A percentile compares a stretch with the other conserved stretches of the same genome.
Evolutionary conservation across 92 coral and sea anemone species (phyloP).

Genomic region (Isaurus tuberculatus): DNA sequence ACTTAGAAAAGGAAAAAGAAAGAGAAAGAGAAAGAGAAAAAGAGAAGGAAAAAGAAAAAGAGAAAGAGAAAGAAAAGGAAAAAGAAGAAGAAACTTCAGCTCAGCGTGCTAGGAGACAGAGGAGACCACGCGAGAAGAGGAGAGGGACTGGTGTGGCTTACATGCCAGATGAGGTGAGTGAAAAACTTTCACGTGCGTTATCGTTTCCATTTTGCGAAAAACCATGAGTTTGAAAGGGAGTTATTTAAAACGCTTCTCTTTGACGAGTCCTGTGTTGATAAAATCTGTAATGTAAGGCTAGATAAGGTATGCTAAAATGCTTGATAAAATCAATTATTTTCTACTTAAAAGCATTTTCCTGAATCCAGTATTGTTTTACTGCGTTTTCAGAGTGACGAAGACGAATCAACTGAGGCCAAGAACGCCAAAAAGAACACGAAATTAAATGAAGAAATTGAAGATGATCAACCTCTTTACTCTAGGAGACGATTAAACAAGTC

Average conservation of each 20-base stretch:
- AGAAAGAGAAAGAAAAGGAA: constrained; percentile 79
- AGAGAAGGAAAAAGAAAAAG: constrained; percentile 66
- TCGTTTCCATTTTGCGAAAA: no score
- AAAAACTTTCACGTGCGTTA: neutral
- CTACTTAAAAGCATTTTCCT: no score
- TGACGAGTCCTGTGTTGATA: no score
- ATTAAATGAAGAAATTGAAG: constrained; percentile 81
- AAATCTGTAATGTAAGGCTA: no score
- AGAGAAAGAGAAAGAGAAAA: constrained; percentile 78
- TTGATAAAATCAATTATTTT: no score
- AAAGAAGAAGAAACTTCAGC: constrained; percentile 69
- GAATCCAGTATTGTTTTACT: no score
- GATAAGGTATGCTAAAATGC: no score
- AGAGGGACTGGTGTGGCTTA: constrained; percentile 85
- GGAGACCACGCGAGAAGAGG: constrained; percentile 77
- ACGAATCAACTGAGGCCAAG: constrained; percentile 71
- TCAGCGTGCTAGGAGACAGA: constrained; percentile 62
- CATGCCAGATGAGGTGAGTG: constrained; percentile 81
- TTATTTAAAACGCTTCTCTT: no score
- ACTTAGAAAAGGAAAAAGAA: constrained; percentile 61
- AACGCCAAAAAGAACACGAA: constrained; percentile 92
- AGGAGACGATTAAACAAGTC: constrained; percentile 56
- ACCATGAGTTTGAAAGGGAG: no score
- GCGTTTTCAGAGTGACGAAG: constrained; percentile 82
- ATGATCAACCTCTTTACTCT: constrained; percentile 59